Evolutionary conservation across 1,140 invertebrate genomes (phyloP).

Genomic region (Pectinophora gossypiella): DNA sequence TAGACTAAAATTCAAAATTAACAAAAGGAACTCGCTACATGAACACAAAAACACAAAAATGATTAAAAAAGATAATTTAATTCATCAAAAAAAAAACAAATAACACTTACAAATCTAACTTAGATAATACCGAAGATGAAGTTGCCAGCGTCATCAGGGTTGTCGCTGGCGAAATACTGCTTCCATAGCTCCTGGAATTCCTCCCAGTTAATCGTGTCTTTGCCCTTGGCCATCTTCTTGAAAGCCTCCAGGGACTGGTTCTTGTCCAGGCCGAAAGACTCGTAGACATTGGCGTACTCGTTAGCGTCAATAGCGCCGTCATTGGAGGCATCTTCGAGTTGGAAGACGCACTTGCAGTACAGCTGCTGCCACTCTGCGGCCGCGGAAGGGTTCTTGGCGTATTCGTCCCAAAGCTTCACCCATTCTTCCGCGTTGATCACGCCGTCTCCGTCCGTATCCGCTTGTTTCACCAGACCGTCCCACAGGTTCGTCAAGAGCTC

Average conservation of each 20-base stretch:
- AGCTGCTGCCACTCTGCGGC: conserved; percentile 86
- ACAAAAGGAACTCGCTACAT: too few species aligned
- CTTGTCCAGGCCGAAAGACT: conserved; percentile 81
- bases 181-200: conserved; percentile 85
- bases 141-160: conserved; percentile 82
- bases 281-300: conserved; percentile 85
- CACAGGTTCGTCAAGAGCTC: conserved; percentile 84
- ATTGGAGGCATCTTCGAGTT: conserved; percentile 86
- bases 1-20: too few species aligned
- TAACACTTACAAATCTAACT: neutral
- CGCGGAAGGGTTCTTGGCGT: conserved; percentile 81
- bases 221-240: conserved; percentile 82
- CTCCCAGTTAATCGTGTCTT: conserved; percentile 79
- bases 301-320: conserved; percentile 86
- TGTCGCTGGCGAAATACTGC: conserved; percentile 85
- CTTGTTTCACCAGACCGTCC: conserved; percentile 83
- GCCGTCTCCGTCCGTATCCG: conserved; percentile 88
- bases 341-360: conserved; percentile 90
- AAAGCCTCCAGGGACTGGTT: conserved; percentile 83
- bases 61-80: too few species aligned
- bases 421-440: conserved; percentile 87
- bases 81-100: too few species aligned
- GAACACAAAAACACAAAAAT: too few species aligned
- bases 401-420: conserved; percentile 88
- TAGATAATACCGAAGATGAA: conserved; percentile 79